These are phyloP conservation scores for Enteromius fasciolatus DNA, from an alignment of 2,797 vertebrate genomes.

Conservation along the genomic window DNA sequence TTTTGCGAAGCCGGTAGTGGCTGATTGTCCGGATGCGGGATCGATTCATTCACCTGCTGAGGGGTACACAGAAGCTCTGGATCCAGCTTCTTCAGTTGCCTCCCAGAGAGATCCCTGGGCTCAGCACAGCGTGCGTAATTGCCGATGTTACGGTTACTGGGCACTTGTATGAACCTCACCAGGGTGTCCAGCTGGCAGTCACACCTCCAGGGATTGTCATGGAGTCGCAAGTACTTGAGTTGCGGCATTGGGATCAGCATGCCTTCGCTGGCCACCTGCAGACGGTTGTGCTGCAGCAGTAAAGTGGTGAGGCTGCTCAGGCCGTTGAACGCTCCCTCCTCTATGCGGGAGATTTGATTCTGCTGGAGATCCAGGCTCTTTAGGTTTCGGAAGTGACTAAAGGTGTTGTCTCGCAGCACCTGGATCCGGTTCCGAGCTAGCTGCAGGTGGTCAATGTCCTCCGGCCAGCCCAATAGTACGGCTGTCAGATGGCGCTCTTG, in stretches of 20 bases:
- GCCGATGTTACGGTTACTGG: constrained; percentile 90
- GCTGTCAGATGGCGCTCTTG: constrained; percentile 87
- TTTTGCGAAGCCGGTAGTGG: constrained; percentile 51
- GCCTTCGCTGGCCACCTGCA: constrained; percentile 85
- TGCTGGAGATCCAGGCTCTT: constrained; percentile 94
- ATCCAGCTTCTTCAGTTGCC: constrained; percentile 85
- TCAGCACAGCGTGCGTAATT: constrained; percentile 89
- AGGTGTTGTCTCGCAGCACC: constrained; percentile 87
- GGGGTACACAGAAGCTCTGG: constrained; percentile 80
- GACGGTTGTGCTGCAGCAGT: constrained; percentile 91
- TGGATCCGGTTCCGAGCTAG: constrained; percentile 90
- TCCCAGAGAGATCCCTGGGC: constrained; percentile 79
- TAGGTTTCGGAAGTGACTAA: constrained; percentile 85
- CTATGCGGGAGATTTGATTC: constrained; percentile 89
- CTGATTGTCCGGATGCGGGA: constrained; percentile 61
- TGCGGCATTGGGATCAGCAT: constrained; percentile 84
- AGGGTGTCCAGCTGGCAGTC: constrained; percentile 88
- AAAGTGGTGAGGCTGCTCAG: constrained; percentile 88
- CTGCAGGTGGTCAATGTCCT: constrained; percentile 91
- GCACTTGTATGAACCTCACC: constrained; percentile 88
- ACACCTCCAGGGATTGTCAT: constrained; percentile 96
- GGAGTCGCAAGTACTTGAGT: constrained; percentile 90
- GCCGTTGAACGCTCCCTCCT: constrained; percentile 87
- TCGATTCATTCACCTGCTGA: constrained; percentile 59
- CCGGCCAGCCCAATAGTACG: constrained; percentile 86